Percentiles rank a stretch among this genome's conserved stretches.
These are phyloP conservation scores for Cercopithecus mitis DNA, from an alignment of 2,797 vertebrate species.

Conservation along the genomic window DNA sequence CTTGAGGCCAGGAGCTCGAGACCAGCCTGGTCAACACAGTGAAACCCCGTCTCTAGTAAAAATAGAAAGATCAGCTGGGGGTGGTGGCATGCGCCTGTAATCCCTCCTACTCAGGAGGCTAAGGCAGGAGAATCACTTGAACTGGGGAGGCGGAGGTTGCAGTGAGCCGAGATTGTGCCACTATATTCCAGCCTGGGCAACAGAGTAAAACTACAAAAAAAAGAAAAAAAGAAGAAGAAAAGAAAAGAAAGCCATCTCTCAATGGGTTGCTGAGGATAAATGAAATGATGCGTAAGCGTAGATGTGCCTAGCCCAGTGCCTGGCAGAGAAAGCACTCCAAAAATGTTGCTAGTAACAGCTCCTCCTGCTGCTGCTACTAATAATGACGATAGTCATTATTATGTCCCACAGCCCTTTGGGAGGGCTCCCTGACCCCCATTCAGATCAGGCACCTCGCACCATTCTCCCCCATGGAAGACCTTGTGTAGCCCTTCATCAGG, in stretches of 20 bases:
- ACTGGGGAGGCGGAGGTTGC: not conserved
- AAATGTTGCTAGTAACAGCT: fast-evolving
- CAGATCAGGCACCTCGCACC: not conserved
- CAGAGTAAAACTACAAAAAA: not conserved
- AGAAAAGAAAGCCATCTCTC: not conserved
- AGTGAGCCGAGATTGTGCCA: not conserved
- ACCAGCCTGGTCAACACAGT: not conserved
- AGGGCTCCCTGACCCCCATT: not conserved
- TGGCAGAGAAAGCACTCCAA: not conserved
- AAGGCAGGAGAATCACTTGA: not conserved
- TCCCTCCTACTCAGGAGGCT: not conserved
- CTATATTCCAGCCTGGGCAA: not conserved
- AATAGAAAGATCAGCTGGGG: not conserved
- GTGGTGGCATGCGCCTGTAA: fast-evolving
- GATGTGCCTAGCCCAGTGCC: fast-evolving
- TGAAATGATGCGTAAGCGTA: fast-evolving
- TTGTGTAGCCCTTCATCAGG: fast-evolving
- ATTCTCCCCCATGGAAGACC: fast-evolving
- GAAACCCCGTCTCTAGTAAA: not conserved
- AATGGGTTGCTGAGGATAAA: fast-evolving
- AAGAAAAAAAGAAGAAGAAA: fast-evolving
- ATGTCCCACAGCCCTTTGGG: fast-evolving
- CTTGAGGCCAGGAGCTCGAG: not conserved
- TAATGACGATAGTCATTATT: fast-evolving
- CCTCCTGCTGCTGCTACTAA: not conserved